Evolutionary conservation across 2,113 vertebrate species (phyloP), one percentile per base, ranked within the genome.

Genomic region (Rhombomys opimus): DNA sequence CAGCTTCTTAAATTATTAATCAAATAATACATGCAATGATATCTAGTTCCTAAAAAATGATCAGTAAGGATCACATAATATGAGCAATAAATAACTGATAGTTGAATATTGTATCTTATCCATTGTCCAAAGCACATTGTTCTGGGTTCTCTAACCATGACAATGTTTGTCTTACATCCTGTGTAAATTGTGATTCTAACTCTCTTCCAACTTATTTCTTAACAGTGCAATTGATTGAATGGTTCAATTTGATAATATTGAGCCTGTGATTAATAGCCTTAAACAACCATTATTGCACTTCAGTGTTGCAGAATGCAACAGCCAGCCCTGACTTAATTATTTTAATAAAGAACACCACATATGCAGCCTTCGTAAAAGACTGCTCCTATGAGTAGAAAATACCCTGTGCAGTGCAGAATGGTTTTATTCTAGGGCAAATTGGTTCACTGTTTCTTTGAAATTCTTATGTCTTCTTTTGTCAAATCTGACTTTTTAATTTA

Each of bases 401-500:
- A 70, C 54, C 41, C 25, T 41, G 5, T 70, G 8, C 6, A 6
- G 3, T 23, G 73, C 2, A 23, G 22, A 50, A 11, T n/a, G 27
- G 17, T 93, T 59, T 93, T n/a, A 46, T 67, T 89, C 27, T 65
- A 38, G 7, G 2, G 5, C 46, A 77, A 87, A 65, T 32, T 89
- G 7, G 8, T 1, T 91, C 35, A 70, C 27, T 72, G 41, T 75
- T 91, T 80, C 8, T 68, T 89, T 78, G 81, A 61, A 73, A 89
- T 81, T 76, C 2, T 61, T 38, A 41, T 94, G 8, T 70, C 2
- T 89, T 70, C 86, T 78, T 89, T 95, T 89, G 10, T n/a, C 52
- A 91, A 93, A 89, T 85, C 32, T 89, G 65, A 85, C 63, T 68
- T 95, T 90, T 91, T 61, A 81, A 63, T 76, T 73, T 91, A 91